Evolutionary conservation across 2,113 vertebrate species (phyloP), one percentile per base, ranked within the genome.

Genomic region (Lepidothrix coronata): DNA sequence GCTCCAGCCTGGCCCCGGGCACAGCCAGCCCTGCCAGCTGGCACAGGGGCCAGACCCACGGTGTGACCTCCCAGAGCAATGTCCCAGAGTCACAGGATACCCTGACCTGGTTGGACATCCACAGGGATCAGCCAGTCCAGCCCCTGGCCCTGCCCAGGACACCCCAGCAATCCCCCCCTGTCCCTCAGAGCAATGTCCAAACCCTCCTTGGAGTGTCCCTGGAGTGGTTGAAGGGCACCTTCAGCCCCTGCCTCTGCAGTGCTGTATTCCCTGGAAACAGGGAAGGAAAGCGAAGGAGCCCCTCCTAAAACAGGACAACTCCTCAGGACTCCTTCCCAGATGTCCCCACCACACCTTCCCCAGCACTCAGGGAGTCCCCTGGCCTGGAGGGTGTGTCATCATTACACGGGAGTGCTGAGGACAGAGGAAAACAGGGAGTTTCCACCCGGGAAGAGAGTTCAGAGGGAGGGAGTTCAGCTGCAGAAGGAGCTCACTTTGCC

Each of bases 21-120:
- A 52, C 4, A 41, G 54, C 39, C 1, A 4, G 30, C 51, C 37
- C 48, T 72, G 83, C 68, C 78, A 72, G 51, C 48, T 61, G 85
- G 80, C 70, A 51, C 9, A 3, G 0, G 1, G 1, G 17, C 21
- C 1, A 4, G 17, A 0, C 28, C 4, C 6, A 0, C 0, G 14
- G 12, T 0, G 20, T 28, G 2, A 35, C n/a, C 44, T 14, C 30
- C 1, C 2, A 28, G 9, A 63, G 33, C 51, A 44, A 12, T 28
- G 19, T 6, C 49, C 23, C 9, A 12, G n/a, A 28, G 30, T 63
- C 48, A 12, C 19, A 8, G 67, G 37, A 24, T 12, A 1, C 20
- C 67, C 67, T 8, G n/a, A 28, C 25, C 48, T 70, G 46, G 61
- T 4, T 12, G 62, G 25, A 37, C 5, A 39, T 6, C 48, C 48